Evolutionary conservation across 2,797 vertebrate genomes (phyloP), one percentile per base, ranked within the genome.

Genomic region (Spatula versicolor): DNA sequence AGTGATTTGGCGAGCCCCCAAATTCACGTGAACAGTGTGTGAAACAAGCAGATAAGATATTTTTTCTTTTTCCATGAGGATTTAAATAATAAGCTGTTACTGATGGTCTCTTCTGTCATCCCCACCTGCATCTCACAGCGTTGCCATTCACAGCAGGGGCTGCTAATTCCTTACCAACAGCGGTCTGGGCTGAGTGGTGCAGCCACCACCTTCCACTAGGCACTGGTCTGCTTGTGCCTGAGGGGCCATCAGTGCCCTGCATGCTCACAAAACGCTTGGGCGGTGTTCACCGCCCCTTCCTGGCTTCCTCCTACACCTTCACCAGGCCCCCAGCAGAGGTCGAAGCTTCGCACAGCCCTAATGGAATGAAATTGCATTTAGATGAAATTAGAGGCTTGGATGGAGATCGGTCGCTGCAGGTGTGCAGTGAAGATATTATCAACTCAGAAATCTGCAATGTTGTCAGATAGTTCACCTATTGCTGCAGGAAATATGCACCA

Each of bases 251-350:
- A 1, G 25, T 62, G 63, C 48, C 4, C 28, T 52, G 56, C 14
- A 11, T 50, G 35, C 41, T 46, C 31, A 21, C 11, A 23, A 2
- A 2, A 23, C 0, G 2, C 77, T 82, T 7, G 26, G 50, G 45
- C 0, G 4, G n/a, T 8, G 13, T 58, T 72, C 1, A 1, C 17
- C 13, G 59, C 6, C 23, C 30, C 45, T 1, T 2, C 20, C 21
- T 52, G 33, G 13, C 35, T 30, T 78, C 52, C 28, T 75, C 55
- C 76, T 46, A 19, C 50, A 28, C 45, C 50, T 71, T 52, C n/a
- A 22, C 21, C 28, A 39, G 64, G 67, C 13, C 18, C 43, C 56
- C 58, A 60, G 67, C 30, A 59, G 55, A 50, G 21, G 30, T 0
- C 41, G 41, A 39, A n/a, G 11, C 60, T 88, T 68, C n/a, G 28